Percentiles rank a stretch among this genome's conserved stretches.
phyloP scores from a whole-genome alignment of 2,888 invertebrate species.

The Ormyrus labotus region DNA sequence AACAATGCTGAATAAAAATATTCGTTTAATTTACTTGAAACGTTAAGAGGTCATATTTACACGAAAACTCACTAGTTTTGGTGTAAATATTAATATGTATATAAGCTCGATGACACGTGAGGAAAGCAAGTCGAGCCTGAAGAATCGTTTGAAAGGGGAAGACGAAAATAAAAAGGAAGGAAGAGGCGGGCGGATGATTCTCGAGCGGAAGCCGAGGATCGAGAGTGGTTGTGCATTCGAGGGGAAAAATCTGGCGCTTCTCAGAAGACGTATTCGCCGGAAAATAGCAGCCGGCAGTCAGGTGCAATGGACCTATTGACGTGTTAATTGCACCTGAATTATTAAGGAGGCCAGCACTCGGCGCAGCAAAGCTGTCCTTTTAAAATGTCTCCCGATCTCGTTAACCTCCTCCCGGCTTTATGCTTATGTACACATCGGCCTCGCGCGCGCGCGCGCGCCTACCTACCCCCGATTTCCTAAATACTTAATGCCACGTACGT shows the following conservation, averaged over 20 bases:
- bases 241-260: slow-evolving; percentile 37
- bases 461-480: not conserved
- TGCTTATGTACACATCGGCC: not conserved
- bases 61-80: too few relatives aligned
- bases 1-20: too few relatives aligned
- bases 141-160: slow-evolving; percentile 17
- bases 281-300: slow-evolving; percentile 64
- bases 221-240: slow-evolving; percentile 47
- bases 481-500: not conserved
- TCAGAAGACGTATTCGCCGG: slow-evolving; percentile 56
- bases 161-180: slow-evolving; percentile 13
- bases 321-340: slow-evolving; percentile 72
- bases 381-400: slow-evolving; percentile 69
- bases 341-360: slow-evolving; percentile 66
- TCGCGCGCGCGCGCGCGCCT: not conserved
- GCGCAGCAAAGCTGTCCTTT: slow-evolving; percentile 65
- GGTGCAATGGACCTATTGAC: slow-evolving; percentile 71
- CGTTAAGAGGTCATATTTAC: too few relatives aligned
- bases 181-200: slow-evolving; percentile 46
- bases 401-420: slow-evolving; percentile 59
- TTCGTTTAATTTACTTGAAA: too few relatives aligned
- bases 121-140: slow-evolving; percentile 29
- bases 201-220: slow-evolving; percentile 50
- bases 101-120: not conserved
- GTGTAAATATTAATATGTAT: too few relatives aligned